Conservation (phyloP, 1,140 invertebrate genomes). For the Drosophila prosaltans region DNA sequence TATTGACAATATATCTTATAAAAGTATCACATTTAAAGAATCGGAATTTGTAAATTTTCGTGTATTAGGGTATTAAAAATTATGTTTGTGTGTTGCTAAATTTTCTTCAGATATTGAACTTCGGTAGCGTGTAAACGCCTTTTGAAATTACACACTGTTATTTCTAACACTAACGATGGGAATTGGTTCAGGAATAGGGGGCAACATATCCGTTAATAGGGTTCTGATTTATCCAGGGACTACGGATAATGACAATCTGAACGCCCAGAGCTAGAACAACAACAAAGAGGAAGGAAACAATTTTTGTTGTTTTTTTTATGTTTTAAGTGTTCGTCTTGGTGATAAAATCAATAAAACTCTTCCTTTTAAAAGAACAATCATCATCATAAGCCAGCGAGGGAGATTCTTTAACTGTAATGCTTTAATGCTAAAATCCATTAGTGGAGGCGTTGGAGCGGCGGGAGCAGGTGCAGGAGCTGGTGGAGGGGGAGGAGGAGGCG, state of each 20-base stretch:
- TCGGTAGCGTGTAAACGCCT: background rate
- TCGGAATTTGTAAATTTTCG: background rate
- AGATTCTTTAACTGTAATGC: slow-evolving; percentile 73
- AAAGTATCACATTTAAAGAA: background rate
- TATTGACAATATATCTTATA: background rate
- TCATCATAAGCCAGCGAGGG: slow-evolving; percentile 58
- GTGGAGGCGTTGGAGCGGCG: slow-evolving; percentile 60
- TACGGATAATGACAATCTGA: slow-evolving; percentile 6
- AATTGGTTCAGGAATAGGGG: background rate
- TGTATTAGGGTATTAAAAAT: no score
- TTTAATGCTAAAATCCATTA: slow-evolving; percentile 82
- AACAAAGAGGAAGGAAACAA: slow-evolving; percentile 2
- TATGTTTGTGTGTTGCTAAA: no score
- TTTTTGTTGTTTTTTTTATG: background rate
- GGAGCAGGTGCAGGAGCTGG: slow-evolving; percentile 37
- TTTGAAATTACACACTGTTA: background rate
- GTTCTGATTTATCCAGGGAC: background rate
- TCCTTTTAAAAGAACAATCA: background rate
- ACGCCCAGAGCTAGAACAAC: slow-evolving; percentile 5
- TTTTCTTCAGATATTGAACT: background rate
- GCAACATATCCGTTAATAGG: background rate
- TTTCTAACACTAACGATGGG: background rate
- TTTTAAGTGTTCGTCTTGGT: background rate
- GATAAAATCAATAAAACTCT: background rate
- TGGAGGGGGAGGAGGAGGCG: slow-evolving; percentile 46